Evolutionary conservation across 2,888 invertebrate genomes (phyloP).

Genomic region (Agrochola litura): DNA sequence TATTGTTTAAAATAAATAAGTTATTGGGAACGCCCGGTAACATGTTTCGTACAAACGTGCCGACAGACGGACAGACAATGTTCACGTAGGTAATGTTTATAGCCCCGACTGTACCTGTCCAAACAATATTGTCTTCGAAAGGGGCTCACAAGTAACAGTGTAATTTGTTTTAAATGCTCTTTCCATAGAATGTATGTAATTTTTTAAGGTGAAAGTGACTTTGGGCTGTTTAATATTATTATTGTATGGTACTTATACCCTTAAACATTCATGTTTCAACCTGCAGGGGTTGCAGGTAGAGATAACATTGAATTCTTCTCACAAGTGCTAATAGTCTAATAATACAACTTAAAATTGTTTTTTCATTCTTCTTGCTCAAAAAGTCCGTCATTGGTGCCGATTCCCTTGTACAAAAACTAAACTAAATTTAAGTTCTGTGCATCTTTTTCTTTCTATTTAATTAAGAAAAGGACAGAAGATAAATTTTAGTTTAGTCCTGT

Average conservation of each 20-base stretch:
- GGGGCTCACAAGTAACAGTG: slow-evolving; percentile 35
- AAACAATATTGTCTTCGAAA: slow-evolving; percentile 52
- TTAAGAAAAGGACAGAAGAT: no score
- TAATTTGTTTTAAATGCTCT: slow-evolving; percentile 39
- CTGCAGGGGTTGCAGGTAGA: slow-evolving; percentile 29
- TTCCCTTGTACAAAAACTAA: no score
- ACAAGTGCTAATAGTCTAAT: not conserved
- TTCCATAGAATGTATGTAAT: slow-evolving; percentile 30
- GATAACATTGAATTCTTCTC: not conserved
- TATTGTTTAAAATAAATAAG: slow-evolving; percentile 58
- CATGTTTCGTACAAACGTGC: slow-evolving; percentile 55
- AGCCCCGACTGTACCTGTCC: slow-evolving; percentile 55
- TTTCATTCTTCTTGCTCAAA: no score
- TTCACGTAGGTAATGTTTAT: slow-evolving; percentile 57
- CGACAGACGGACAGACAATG: slow-evolving; percentile 51
- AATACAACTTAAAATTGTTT: not conserved
- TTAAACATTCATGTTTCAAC: slow-evolving; percentile 15
- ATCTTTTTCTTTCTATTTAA: no score
- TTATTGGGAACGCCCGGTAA: slow-evolving; percentile 40
- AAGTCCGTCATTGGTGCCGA: no score
- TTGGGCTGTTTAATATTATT: slow-evolving; percentile 5
- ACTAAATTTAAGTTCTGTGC: no score
- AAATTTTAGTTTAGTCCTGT: no score
- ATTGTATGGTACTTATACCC: slow-evolving; percentile 38
- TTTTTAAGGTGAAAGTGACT: slow-evolving; percentile 48